Evolutionary conservation across 2,888 invertebrate genomes (phyloP).

Genomic region (Malthinus seriepunctatus): DNA sequence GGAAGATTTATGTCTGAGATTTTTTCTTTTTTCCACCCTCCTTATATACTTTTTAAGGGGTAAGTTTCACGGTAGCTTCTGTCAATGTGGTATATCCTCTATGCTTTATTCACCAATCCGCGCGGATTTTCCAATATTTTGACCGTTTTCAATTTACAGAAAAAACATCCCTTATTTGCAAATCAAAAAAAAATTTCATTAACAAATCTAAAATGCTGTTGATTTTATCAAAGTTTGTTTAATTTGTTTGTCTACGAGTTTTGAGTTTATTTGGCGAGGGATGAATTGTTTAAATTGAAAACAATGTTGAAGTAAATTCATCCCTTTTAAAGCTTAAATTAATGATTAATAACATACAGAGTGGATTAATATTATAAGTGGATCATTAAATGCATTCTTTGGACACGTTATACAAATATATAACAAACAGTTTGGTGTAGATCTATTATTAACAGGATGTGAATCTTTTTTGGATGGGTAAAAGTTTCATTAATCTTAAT

Average conservation of each 20-base stretch:
- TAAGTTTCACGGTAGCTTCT: conserved; percentile 34
- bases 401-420: conserved; percentile 2
- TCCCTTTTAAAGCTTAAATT: no score
- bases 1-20: conserved; percentile 39
- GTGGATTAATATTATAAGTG: conserved; percentile 8
- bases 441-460: conserved; percentile 22
- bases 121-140: conserved; percentile 34
- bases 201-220: no score
- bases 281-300: no score
- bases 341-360: conserved; percentile 3
- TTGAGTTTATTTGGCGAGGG: no score
- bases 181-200: no score
- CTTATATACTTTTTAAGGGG: conserved; percentile 20
- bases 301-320: no score
- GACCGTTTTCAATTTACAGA: conserved; percentile 10
- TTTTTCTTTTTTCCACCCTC: conserved; percentile 32
- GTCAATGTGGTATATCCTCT: conserved; percentile 35
- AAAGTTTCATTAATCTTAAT: conserved; percentile 23
- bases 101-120: conserved; percentile 33
- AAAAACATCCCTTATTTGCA: no score
- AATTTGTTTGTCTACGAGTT: no score
- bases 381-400: conserved; percentile 8
- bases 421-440: conserved; percentile 15
- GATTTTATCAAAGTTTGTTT: no score
- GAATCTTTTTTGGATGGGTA: conserved; percentile 16